These are phyloP conservation scores for Siniperca undulata DNA, from an alignment of 2,797 vertebrate genomes.

Conservation along the genomic window DNA sequence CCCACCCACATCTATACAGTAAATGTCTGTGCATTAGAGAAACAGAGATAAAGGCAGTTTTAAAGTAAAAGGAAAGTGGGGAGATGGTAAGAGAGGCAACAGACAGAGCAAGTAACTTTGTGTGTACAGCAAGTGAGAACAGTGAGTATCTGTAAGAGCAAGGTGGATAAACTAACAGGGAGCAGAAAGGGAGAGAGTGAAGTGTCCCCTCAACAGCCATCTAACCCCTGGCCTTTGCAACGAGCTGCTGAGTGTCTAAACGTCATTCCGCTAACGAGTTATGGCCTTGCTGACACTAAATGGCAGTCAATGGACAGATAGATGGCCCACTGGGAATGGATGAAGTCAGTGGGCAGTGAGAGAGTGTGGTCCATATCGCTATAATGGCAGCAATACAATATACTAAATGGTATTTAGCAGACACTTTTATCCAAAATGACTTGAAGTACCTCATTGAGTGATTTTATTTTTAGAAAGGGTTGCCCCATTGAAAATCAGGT, in stretches of 20 bases:
- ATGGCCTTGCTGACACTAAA: slow-evolving; percentile 77
- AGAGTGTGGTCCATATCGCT: slow-evolving; percentile 72
- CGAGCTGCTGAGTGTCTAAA: slow-evolving; percentile 77
- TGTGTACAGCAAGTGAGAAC: background rate
- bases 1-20: background rate
- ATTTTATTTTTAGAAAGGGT: slow-evolving; percentile 82
- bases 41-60: background rate
- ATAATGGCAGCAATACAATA: slow-evolving; percentile 81
- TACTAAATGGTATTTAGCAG: slow-evolving; percentile 83
- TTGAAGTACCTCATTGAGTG: slow-evolving; percentile 77
- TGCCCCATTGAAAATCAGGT: slow-evolving; percentile 39
- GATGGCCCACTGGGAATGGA: slow-evolving; percentile 75
- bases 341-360: slow-evolving; percentile 75
- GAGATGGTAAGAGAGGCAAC: slow-evolving; percentile 31
- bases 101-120: slow-evolving; percentile 4
- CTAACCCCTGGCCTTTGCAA: slow-evolving; percentile 74
- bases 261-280: slow-evolving; percentile 78
- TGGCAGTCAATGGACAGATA: slow-evolving; percentile 81
- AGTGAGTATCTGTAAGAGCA: background rate
- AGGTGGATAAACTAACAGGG: slow-evolving; percentile 29
- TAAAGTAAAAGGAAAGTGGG: slow-evolving; percentile 13
- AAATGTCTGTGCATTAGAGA: slow-evolving; percentile 8
- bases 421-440: slow-evolving; percentile 79
- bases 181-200: slow-evolving; percentile 30
- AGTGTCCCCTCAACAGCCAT: slow-evolving; percentile 72